Conservation (phyloP, 2,797 vertebrate species). For the Furcifer pardalis region DNA sequence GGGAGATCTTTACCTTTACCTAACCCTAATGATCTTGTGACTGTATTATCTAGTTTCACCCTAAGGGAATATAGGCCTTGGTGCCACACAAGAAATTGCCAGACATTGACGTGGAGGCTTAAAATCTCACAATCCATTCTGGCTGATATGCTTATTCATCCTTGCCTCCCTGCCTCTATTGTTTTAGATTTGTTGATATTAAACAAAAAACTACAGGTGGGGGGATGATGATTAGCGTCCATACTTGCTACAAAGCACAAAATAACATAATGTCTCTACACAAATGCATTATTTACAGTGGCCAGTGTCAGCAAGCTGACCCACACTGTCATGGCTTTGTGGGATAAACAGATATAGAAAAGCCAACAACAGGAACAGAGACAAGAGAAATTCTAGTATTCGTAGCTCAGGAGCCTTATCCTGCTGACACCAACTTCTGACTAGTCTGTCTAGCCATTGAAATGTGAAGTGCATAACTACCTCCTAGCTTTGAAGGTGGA, state of each 20-base stretch:
- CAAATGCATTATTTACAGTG: background rate
- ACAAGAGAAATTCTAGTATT: too few species aligned
- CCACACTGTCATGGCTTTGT: background rate
- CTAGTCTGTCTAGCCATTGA: background rate
- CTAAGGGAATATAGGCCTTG: too few species aligned
- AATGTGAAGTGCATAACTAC: background rate
- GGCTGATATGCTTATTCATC: background rate
- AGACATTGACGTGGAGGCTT: background rate
- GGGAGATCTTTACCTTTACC: too few species aligned
- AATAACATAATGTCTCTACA: background rate
- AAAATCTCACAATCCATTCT: background rate
- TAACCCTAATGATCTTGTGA: too few species aligned
- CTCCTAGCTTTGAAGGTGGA: too few species aligned
- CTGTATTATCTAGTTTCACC: too few species aligned
- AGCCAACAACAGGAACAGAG: background rate
- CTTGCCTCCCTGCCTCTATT: background rate
- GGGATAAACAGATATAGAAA: background rate
- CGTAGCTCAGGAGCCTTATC: too few species aligned
- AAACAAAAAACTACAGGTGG: background rate
- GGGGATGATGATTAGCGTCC: background rate
- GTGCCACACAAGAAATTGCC: too few species aligned
- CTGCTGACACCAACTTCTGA: background rate
- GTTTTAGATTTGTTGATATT: background rate
- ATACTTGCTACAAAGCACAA: background rate
- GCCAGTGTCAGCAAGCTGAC: slow-evolving; percentile 3